Percentiles rank a stretch among this genome's conserved stretches.
Conservation (phyloP, 2,888 invertebrate genomes). For the Rhagonycha fulva region DNA sequence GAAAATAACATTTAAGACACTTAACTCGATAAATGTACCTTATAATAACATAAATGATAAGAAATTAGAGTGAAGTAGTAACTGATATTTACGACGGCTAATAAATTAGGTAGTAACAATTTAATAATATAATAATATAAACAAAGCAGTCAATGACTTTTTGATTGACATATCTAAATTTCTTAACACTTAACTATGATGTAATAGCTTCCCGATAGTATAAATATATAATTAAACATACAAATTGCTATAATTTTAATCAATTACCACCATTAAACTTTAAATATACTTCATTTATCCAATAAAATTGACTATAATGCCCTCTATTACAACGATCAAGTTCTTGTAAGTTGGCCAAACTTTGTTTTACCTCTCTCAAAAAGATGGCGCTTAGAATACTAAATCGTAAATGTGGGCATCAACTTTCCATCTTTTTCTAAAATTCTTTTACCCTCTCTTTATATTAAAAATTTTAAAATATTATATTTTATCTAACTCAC, state of each 20-base stretch:
- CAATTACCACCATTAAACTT: slow-evolving; percentile 45
- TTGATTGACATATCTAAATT: slow-evolving; percentile 52
- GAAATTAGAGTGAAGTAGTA: slow-evolving; percentile 21
- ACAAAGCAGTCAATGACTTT: slow-evolving; percentile 47
- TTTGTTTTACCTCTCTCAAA: not conserved
- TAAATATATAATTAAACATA: slow-evolving; percentile 52
- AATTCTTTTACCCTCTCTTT: not conserved
- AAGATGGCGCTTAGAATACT: not conserved
- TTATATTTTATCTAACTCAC: not conserved
- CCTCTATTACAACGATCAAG: not conserved
- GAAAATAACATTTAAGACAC: not conserved
- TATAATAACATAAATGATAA: slow-evolving; percentile 17
- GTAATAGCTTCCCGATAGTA: slow-evolving; percentile 48
- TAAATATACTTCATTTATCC: slow-evolving; percentile 9
- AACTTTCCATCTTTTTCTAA: not conserved
- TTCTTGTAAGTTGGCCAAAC: not conserved
- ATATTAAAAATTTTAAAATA: not conserved
- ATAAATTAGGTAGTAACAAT: slow-evolving; percentile 37
- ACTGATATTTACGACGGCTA: slow-evolving; percentile 25
- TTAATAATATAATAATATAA: slow-evolving; percentile 50
- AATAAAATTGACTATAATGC: not conserved
- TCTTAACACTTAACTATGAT: slow-evolving; percentile 46
- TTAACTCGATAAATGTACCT: not conserved
- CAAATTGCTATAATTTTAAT: slow-evolving; percentile 55
- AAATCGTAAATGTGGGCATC: not conserved